Evolutionary conservation across 2,797 vertebrate genomes (phyloP).

Genomic region (Scolopax bukidnonensis): DNA sequence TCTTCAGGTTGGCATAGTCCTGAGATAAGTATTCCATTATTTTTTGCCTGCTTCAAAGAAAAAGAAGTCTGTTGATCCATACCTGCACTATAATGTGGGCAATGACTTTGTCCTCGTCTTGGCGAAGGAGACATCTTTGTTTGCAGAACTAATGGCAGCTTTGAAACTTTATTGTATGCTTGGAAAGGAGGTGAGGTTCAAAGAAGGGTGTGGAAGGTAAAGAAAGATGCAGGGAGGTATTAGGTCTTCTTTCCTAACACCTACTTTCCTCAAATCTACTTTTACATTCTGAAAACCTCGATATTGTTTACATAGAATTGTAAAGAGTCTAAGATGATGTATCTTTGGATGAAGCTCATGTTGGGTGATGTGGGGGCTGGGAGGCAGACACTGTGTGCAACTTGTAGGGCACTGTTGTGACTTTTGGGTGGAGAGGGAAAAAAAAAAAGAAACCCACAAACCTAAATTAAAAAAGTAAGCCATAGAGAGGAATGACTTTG

Average conservation of each 20-base stretch:
- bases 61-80: background rate
- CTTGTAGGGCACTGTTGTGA: background rate
- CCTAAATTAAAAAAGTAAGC: background rate
- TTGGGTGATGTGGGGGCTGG: background rate
- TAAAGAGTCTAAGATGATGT: background rate
- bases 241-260: background rate
- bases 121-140: background rate
- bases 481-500: background rate
- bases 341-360: background rate
- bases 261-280: background rate
- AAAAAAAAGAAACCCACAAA: background rate
- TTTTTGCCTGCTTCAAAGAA: background rate
- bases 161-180: background rate
- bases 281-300: background rate
- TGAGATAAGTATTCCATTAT: background rate
- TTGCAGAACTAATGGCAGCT: background rate
- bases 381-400: background rate
- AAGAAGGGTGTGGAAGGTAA: background rate
- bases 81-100: background rate
- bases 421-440: rapidly evolving
- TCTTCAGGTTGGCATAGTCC: background rate
- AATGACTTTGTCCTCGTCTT: background rate
- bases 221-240: background rate
- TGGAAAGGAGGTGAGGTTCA: background rate
- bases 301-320: background rate